Conservation (phyloP, 2,797 vertebrate genomes). For the Gastrophryne carolinensis region DNA sequence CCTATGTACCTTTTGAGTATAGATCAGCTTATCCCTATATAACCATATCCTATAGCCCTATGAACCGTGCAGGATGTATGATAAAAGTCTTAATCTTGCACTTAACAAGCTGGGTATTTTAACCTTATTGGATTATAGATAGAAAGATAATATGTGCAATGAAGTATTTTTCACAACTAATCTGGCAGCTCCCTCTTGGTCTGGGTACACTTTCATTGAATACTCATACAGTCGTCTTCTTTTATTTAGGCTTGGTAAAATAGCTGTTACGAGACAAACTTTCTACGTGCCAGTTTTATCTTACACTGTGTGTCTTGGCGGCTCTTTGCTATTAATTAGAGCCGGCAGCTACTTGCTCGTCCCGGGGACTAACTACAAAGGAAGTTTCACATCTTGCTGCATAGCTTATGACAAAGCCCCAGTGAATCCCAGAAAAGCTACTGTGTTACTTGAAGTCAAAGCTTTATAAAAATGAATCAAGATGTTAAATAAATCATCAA, state of each 20-base stretch:
- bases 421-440: constrained; percentile 1
- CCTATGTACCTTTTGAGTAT: too few relatives aligned
- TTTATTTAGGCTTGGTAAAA: constrained; percentile 1
- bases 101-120: neutral
- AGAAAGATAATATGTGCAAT: neutral
- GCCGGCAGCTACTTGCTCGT: constrained; percentile 32
- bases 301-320: neutral
- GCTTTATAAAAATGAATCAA: constrained; percentile 21
- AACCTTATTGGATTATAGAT: neutral
- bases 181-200: neutral
- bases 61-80: too few relatives aligned
- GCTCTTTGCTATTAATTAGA: constrained; percentile 36
- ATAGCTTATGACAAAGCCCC: constrained; percentile 26
- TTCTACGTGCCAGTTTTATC: neutral
- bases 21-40: too few relatives aligned
- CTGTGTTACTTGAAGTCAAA: constrained; percentile 16
- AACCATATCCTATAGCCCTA: too few relatives aligned
- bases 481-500: constrained; percentile 37
- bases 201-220: neutral
- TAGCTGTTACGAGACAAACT: constrained; percentile 13
- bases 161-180: neutral
- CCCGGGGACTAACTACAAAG: constrained; percentile 31
- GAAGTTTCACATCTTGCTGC: constrained; percentile 15
- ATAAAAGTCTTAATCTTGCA: neutral
- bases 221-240: neutral